Percentiles rank a stretch among this genome's conserved stretches.
phyloP scores from a whole-genome alignment of 2,888 invertebrate species.

The Spicauda simplicius region DNA sequence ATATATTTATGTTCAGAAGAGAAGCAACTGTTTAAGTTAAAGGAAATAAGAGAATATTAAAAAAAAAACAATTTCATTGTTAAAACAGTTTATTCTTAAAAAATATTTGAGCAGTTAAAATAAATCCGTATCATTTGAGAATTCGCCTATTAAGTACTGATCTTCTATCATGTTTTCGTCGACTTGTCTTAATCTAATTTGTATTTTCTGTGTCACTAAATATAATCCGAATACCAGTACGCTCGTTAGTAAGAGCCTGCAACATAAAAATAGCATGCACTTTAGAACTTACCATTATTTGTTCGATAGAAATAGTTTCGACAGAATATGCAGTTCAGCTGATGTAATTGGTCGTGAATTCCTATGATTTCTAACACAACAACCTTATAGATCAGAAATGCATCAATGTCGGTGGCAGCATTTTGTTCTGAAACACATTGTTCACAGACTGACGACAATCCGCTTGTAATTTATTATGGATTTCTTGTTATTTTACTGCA shows the following conservation, averaged over 20 bases:
- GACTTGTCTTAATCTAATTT: neutral
- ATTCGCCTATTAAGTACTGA: neutral
- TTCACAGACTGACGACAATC: too few species aligned
- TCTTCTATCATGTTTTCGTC: neutral
- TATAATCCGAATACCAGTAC: slow-evolving; percentile 52
- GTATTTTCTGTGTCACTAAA: slow-evolving; percentile 44
- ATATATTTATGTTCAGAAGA: too few species aligned
- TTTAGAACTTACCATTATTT: too few species aligned
- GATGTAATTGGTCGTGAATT: too few species aligned
- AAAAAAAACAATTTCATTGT: neutral
- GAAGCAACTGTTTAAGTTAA: neutral
- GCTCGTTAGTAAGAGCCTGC: slow-evolving; percentile 55
- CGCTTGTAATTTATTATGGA: too few species aligned
- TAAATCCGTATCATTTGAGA: neutral
- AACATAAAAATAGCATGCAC: slow-evolving; percentile 35
- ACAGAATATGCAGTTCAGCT: too few species aligned
- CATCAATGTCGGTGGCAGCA: too few species aligned
- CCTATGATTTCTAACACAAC: too few species aligned
- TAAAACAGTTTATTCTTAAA: neutral
- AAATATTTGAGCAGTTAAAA: neutral
- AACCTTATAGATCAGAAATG: too few species aligned
- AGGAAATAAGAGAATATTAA: neutral
- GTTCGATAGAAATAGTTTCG: too few species aligned
- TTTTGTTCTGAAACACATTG: too few species aligned
- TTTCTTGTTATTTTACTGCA: too few species aligned